Conservation (phyloP, 2,113 vertebrate genomes). For the Mus musculus region GRCm39 chr12:68521501-68522000, state of each 20-base stretch:
- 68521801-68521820: not conserved
- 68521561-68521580: not conserved
- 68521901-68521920: not conserved
- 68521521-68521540: not conserved
- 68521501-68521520: not conserved
- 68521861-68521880: not conserved
- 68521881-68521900: not conserved
- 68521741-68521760: not conserved
- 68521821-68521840: not conserved
- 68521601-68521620: not conserved
- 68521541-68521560: not conserved
- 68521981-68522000: not conserved
- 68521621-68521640: not conserved
- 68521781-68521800: not conserved
- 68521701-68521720: not conserved
- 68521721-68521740: not conserved
- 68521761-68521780: not conserved
- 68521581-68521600: conserved; percentile 6
- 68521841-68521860: not conserved
- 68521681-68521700: not conserved
- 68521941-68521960: not conserved
- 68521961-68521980: not conserved
- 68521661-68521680: not conserved
- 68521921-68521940: not conserved
- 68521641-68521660: not conserved